Base-by-base conservation (phyloP, 64 coral and sea anemone genomes). In the Orbicella faveolata region DNA sequence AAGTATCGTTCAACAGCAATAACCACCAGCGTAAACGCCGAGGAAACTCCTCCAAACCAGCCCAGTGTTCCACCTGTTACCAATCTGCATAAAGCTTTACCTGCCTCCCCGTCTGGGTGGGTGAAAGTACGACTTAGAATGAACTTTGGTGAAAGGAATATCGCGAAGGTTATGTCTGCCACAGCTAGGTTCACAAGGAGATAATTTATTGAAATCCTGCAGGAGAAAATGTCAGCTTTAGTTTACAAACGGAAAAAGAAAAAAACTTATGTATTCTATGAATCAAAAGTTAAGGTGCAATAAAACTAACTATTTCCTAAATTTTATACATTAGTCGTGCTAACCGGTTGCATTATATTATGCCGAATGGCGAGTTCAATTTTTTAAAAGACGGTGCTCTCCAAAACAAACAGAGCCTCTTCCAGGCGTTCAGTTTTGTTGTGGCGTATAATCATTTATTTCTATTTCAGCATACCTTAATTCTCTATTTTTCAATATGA, bases 1-100 rank as follows among this genome's bases (percentile, higher is more conserved):
- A 57, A 61, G 52, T 72, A 77, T 8, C 87, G 87, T 36, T 88
- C 87, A 63, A 88, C 6, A 10, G 87, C 51, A 35, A 88, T 77
- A 6, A 25, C 53, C 2, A 88, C 73, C 52, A 77, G 87, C 9
- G n/a, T 77, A 5, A 74, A 88, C 23, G 63, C 52, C 36, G 87
- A 88, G 1, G 73, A 57, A 17, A 77, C 26, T 15, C 48, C 87
- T 21, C 87, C 87, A 63, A 88, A 19, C 87, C 74, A 77, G 4
- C 52, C 87, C 34, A 88, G 4, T 34, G 26, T 88, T 34, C 48
- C 51, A 61, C 65, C 48, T 52, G 73, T 88, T 17, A 59, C 9
- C 53, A 88, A 34, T 15, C n/a, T 76, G 87, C 87, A 72, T 23
- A 87, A 36, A 11, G 23, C 35, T 17, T 63, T 61, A n/a, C 59